phyloP scores from a whole-genome alignment of 2,888 invertebrate species.

The Aphrophora alni region DNA sequence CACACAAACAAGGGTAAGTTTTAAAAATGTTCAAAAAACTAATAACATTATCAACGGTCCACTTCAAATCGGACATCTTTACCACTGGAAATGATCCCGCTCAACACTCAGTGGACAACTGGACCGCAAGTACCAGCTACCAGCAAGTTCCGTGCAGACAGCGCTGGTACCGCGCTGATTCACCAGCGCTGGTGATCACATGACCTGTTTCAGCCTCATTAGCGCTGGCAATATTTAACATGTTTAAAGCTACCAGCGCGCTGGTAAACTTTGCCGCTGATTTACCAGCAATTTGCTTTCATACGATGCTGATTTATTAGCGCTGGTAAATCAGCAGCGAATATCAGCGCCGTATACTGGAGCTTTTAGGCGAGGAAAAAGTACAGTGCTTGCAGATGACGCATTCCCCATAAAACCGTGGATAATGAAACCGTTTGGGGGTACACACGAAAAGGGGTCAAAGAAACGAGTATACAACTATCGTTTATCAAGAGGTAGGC shows the following conservation, averaged over 20 bases:
- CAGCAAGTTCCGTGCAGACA: neutral
- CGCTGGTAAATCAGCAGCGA: too few species aligned
- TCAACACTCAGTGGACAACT: neutral
- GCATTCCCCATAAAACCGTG: too few species aligned
- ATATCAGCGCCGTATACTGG: too few species aligned
- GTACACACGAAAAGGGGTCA: too few species aligned
- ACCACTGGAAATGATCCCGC: neutral
- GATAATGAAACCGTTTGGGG: too few species aligned
- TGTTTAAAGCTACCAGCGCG: slow-evolving; percentile 7
- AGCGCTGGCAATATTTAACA: neutral
- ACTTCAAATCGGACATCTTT: neutral
- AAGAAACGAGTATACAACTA: too few species aligned
- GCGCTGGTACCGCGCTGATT: neutral
- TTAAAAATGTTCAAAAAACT: neutral
- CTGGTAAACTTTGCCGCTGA: neutral
- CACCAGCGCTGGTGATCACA: neutral
- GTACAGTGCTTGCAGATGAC: too few species aligned
- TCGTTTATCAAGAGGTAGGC: too few species aligned
- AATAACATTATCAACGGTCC: neutral
- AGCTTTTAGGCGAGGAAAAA: too few species aligned
- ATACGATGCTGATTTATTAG: too few species aligned
- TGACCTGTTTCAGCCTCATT: neutral
- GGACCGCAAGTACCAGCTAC: neutral
- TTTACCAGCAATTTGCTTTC: neutral
- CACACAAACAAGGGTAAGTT: slow-evolving; percentile 49